These are phyloP conservation scores for Strix uralensis DNA, from an alignment of 2,113 vertebrate species.

Conservation along the genomic window DNA sequence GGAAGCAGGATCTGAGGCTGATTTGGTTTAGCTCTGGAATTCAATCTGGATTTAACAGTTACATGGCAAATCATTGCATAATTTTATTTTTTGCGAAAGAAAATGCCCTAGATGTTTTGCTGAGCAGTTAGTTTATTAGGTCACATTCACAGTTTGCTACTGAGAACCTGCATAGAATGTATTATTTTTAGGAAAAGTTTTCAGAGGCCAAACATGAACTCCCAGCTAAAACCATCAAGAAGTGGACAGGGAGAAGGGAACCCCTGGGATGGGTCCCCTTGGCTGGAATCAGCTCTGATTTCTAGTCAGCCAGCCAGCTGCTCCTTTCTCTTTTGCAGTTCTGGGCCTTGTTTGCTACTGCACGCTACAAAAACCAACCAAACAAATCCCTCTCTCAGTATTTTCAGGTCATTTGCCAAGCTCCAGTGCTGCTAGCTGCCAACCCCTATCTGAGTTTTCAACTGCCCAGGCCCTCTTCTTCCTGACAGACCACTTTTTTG, in stretches of 20 bases:
- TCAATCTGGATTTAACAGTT: conserved; percentile 1
- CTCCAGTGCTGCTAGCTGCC: neutral
- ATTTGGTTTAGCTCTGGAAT: neutral
- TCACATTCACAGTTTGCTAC: neutral
- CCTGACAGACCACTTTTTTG: conserved; percentile 11
- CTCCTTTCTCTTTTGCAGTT: neutral
- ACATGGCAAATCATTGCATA: neutral
- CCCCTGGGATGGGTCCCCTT: neutral
- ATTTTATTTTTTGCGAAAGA: neutral
- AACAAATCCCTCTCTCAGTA: neutral
- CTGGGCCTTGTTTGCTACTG: neutral
- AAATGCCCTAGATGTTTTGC: neutral
- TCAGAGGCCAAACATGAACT: neutral
- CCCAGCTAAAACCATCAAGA: neutral
- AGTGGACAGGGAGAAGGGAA: neutral
- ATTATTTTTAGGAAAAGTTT: neutral
- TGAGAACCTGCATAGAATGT: neutral
- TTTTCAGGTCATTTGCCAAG: conserved; percentile 38
- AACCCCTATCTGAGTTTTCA: neutral
- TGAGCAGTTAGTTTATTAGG: neutral
- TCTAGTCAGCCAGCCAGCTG: neutral
- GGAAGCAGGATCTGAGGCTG: neutral
- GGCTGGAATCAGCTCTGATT: neutral
- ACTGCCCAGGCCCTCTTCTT: neutral
- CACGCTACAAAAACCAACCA: neutral